phyloP scores from a whole-genome alignment of 2,113 vertebrate species.

The Bubo bubo region DNA sequence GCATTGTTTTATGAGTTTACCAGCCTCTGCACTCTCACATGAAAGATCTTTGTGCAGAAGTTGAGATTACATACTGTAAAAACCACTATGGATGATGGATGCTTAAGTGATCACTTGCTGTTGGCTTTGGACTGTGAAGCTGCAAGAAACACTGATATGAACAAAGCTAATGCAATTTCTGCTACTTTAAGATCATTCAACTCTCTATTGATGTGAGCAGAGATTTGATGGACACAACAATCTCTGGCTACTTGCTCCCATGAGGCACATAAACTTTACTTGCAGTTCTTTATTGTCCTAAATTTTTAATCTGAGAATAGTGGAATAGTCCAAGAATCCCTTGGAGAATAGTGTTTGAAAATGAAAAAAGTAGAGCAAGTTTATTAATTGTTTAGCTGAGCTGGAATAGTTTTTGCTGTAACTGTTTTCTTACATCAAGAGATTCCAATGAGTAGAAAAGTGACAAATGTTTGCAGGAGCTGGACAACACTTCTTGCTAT shows the following conservation, averaged over 20 bases:
- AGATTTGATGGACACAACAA: constrained; percentile 64
- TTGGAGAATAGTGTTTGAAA: constrained; percentile 29
- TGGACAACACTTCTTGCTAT: background rate
- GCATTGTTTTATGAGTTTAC: constrained; percentile 1
- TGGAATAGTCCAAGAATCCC: background rate
- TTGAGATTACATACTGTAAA: constrained; percentile 44
- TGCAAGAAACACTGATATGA: constrained; percentile 60
- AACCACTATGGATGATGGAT: constrained; percentile 46
- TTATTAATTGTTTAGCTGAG: constrained; percentile 47
- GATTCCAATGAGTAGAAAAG: constrained; percentile 35
- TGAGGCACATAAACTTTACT: constrained; percentile 58
- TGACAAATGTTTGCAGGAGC: constrained; percentile 43
- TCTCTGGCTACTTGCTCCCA: constrained; percentile 60
- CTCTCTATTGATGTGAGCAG: constrained; percentile 47
- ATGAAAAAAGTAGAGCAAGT: background rate
- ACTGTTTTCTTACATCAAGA: background rate
- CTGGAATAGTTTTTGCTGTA: background rate
- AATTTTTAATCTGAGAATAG: constrained; percentile 57
- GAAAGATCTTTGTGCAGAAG: constrained; percentile 38
- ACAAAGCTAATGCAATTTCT: constrained; percentile 52
- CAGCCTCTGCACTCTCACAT: constrained; percentile 16
- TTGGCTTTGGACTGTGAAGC: constrained; percentile 35
- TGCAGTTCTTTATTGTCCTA: constrained; percentile 64
- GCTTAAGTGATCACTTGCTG: constrained; percentile 54
- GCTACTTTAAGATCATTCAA: constrained; percentile 43